A percentile compares a stretch with the other conserved stretches of the same genome.
Conservation (phyloP, 1,140 invertebrate genomes). For the Geopemphigus sp. region DNA sequence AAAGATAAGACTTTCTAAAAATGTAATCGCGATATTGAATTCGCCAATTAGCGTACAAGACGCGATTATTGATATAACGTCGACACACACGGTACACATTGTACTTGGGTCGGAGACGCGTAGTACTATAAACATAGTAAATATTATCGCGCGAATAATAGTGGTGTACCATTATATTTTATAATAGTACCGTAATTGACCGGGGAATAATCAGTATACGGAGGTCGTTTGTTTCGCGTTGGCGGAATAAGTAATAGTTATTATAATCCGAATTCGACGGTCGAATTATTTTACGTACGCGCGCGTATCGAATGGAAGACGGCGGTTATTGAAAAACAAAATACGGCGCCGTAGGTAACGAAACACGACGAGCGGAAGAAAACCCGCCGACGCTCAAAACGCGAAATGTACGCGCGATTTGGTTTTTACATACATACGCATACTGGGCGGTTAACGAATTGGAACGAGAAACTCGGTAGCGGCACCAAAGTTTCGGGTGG, state of each 20-base stretch:
- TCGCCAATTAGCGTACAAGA: conserved; percentile 1
- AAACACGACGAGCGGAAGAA: too few species aligned
- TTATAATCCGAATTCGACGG: background rate
- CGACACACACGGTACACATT: background rate
- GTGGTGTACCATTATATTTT: background rate
- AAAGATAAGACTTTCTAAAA: conserved; percentile 22
- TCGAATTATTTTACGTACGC: too few species aligned
- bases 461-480: too few species aligned
- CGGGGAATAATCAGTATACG: background rate
- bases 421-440: too few species aligned
- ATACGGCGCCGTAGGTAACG: too few species aligned
- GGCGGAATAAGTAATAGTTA: background rate
- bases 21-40: background rate
- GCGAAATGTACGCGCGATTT: too few species aligned
- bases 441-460: too few species aligned
- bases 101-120: background rate
- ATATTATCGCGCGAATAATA: too few species aligned
- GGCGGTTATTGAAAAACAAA: too few species aligned
- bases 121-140: background rate
- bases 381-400: too few species aligned
- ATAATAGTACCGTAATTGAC: background rate
- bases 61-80: background rate
- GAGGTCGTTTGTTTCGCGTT: background rate
- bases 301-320: too few species aligned
- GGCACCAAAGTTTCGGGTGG: too few species aligned